Percentiles rank a stretch among this genome's conserved stretches.
phyloP scores from a whole-genome alignment of 1,140 invertebrate genomes.

The Neodiprion pinetum region DNA sequence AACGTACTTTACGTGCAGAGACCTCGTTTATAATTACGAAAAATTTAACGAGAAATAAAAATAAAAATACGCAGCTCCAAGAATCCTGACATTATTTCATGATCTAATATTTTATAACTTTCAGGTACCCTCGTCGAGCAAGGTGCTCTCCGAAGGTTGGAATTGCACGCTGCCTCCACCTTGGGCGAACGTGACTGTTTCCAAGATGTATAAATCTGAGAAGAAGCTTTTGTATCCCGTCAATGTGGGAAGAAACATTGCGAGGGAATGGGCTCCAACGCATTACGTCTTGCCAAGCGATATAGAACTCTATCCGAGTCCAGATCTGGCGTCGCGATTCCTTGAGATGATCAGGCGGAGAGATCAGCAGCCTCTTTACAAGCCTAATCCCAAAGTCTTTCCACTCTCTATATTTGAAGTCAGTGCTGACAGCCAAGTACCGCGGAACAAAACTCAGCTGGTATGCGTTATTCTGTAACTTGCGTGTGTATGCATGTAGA shows the following conservation, averaged over 20 bases:
- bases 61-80: too few relatives aligned
- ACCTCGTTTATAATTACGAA: too few relatives aligned
- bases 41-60: too few relatives aligned
- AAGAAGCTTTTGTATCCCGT: conserved; percentile 87
- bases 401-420: conserved; percentile 86
- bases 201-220: conserved; percentile 77
- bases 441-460: conserved; percentile 77
- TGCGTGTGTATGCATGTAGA: too few relatives aligned
- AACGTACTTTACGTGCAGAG: too few relatives aligned
- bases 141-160: conserved; percentile 67
- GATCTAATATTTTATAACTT: conserved; percentile 33
- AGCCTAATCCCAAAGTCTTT: conserved; percentile 77
- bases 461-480: conserved; percentile 37
- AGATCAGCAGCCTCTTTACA: conserved; percentile 69
- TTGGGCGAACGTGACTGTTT: conserved; percentile 70
- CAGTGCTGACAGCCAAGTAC: conserved; percentile 73
- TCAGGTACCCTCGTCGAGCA: conserved; percentile 71
- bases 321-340: conserved; percentile 77
- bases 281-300: conserved; percentile 87
- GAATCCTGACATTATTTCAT: neutral
- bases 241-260: conserved; percentile 87
- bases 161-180: conserved; percentile 76
- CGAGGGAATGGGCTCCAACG: conserved; percentile 80
- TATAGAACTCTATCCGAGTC: conserved; percentile 88
- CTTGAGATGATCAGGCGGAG: conserved; percentile 81